phyloP scores from a whole-genome alignment of 2,113 vertebrate species.

The Galemys pyrenaicus region DNA sequence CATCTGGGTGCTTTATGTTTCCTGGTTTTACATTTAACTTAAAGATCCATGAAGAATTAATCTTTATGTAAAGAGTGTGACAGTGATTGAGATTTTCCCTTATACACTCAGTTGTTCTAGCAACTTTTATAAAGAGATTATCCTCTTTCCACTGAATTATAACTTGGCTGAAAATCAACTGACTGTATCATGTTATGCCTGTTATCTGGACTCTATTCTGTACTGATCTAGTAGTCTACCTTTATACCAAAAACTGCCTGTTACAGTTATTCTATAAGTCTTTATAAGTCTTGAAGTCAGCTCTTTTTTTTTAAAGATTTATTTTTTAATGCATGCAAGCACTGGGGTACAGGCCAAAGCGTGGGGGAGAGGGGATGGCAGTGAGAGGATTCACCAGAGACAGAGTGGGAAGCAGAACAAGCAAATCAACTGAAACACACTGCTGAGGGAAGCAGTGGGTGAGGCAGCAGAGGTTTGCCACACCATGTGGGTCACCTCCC shows the following conservation, averaged over 20 bases:
- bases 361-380: no score
- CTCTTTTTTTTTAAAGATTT: no score
- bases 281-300: background rate
- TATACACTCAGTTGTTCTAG: background rate
- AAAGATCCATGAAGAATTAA: background rate
- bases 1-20: background rate
- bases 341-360: no score
- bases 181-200: background rate
- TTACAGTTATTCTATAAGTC: background rate
- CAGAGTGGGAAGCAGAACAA: no score
- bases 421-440: no score
- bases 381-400: no score
- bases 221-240: background rate
- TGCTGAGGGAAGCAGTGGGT: no score
- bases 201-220: background rate
- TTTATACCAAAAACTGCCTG: background rate
- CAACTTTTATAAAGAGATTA: background rate
- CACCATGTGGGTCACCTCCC: no score
- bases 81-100: background rate
- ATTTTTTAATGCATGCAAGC: no score
- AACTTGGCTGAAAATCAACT: background rate
- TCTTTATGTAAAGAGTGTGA: background rate
- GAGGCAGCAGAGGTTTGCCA: no score
- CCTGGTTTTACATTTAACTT: slow-evolving; percentile 8
- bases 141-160: no score